Base-by-base conservation (phyloP, 1,140 invertebrate species). In the Elysia chlorotica region DNA sequence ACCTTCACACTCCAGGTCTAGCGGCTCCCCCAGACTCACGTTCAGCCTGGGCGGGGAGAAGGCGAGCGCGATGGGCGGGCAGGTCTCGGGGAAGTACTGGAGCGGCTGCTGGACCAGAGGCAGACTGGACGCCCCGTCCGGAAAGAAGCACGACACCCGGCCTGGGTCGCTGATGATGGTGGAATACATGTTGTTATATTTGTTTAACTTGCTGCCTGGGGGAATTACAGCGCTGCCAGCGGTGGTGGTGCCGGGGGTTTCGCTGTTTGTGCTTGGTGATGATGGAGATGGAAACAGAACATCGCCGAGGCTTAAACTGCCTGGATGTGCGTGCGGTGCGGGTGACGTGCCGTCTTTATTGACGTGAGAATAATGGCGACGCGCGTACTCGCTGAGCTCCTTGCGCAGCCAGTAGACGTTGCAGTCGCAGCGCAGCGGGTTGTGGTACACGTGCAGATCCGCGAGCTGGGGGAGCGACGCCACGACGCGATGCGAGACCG, bases 371-470 rank as follows among this genome's bases (percentile, higher is more conserved):
- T 41, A 36, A 2, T 56, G 21, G 1, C 25, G 19, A 1, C 56
- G 65, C 10, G 37, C n/a, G 1, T 31, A 23, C 0, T 28, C 21
- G 23, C 25, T 38, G 2, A 71, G 36, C 37, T 71, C 69, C 38
- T 66, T 41, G 25, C 48, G 74, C 19, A 89, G 82, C 89, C 89
- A 89, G 38, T 82, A 79, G 23, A 84, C 78, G 78, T 89, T 89
- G 74, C 89, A 89, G 74, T 89, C 88, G 78, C 89, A 89, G n/a
- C 76, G 78, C 2, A 89, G 76, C 19, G 87, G 87, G 71, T 89
- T 89, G 21, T 85, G 82, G 54, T 87, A 83, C 0, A 89, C 72
- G 57, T 85, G 83, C 19, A 89, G 81, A 54, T 85, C 78, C 23
- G 77, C 63, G 5, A 86, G 78, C 41, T 76, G 69, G 31, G 83